phyloP scores from a whole-genome alignment of 2,888 invertebrate genomes.

The Isotomurus palustris region DNA sequence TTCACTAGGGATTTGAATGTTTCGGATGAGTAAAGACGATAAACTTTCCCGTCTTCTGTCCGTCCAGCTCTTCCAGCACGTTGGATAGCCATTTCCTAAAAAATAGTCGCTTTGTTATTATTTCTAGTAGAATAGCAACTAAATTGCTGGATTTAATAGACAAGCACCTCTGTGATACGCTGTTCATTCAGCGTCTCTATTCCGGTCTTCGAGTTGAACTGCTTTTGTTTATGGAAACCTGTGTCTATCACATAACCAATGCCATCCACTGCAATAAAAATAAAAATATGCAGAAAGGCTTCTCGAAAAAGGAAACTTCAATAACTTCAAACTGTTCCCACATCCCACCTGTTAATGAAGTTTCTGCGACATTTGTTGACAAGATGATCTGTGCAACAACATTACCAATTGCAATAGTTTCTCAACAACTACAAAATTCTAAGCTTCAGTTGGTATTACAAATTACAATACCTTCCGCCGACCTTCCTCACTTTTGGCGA shows the following conservation, averaged over 20 bases:
- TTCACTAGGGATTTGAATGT: slow-evolving; percentile 47
- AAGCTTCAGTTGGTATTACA: too few relatives aligned
- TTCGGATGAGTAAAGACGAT: slow-evolving; percentile 49
- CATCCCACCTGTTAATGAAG: slow-evolving; percentile 51
- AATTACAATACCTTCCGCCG: slow-evolving; percentile 85
- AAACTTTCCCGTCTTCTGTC: slow-evolving; percentile 49
- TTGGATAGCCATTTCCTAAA: slow-evolving; percentile 51
- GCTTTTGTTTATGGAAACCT: slow-evolving; percentile 50
- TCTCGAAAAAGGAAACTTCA: too few relatives aligned
- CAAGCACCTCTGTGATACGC: slow-evolving; percentile 11
- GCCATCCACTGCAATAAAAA: too few relatives aligned
- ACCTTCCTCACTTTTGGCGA: slow-evolving; percentile 96
- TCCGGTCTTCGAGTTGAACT: slow-evolving; percentile 47
- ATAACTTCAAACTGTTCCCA: too few relatives aligned
- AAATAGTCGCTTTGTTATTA: slow-evolving; percentile 77
- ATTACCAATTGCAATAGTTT: too few relatives aligned
- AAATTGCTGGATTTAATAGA: background rate
- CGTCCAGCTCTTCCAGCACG: slow-evolving; percentile 51
- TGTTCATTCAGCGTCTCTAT: slow-evolving; percentile 19
- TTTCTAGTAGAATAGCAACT: slow-evolving; percentile 98
- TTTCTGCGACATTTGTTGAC: slow-evolving; percentile 51
- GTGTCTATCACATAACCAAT: slow-evolving; percentile 51
- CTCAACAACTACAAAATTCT: too few relatives aligned
- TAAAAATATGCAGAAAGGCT: too few relatives aligned
- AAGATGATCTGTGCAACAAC: slow-evolving; percentile 23